phyloP scores from a whole-genome alignment of 2,797 vertebrate genomes.

The Allobates femoralis region DNA sequence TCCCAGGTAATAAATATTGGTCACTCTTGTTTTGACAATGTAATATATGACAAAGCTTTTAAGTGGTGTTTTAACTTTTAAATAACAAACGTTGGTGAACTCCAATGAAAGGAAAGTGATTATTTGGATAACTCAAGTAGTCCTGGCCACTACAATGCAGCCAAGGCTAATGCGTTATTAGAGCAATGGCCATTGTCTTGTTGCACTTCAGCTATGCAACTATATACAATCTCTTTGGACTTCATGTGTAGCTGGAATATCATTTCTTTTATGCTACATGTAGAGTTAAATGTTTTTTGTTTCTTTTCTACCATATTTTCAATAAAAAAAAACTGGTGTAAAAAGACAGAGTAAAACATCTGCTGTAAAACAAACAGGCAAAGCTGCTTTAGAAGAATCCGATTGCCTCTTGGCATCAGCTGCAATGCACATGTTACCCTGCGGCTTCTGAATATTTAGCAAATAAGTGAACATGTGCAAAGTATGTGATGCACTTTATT shows the following conservation, averaged over 20 bases:
- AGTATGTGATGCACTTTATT: slow-evolving; percentile 53
- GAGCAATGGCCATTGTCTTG: too few species aligned
- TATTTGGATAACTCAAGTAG: too few species aligned
- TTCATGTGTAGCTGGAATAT: background rate
- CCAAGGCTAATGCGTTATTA: too few species aligned
- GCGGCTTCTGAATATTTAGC: slow-evolving; percentile 52
- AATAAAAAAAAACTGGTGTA: slow-evolving; percentile 62
- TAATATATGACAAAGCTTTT: too few species aligned
- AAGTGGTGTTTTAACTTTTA: too few species aligned
- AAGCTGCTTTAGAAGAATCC: slow-evolving; percentile 64
- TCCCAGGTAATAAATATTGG: too few species aligned
- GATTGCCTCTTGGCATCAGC: slow-evolving; percentile 66
- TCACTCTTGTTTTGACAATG: too few species aligned
- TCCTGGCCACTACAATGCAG: too few species aligned
- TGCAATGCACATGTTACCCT: slow-evolving; percentile 66
- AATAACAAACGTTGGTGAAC: too few species aligned
- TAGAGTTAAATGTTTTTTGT: slow-evolving; percentile 40
- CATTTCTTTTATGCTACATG: background rate
- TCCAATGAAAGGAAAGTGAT: too few species aligned
- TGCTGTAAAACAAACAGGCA: slow-evolving; percentile 68
- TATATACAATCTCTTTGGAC: background rate
- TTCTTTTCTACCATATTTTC: slow-evolving; percentile 58
- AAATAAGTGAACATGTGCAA: slow-evolving; percentile 52
- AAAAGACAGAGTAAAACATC: slow-evolving; percentile 64
- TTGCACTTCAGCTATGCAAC: background rate